Base-by-base conservation (phyloP, 2,113 vertebrate genomes). In the Hydrolagus affinis region DNA sequence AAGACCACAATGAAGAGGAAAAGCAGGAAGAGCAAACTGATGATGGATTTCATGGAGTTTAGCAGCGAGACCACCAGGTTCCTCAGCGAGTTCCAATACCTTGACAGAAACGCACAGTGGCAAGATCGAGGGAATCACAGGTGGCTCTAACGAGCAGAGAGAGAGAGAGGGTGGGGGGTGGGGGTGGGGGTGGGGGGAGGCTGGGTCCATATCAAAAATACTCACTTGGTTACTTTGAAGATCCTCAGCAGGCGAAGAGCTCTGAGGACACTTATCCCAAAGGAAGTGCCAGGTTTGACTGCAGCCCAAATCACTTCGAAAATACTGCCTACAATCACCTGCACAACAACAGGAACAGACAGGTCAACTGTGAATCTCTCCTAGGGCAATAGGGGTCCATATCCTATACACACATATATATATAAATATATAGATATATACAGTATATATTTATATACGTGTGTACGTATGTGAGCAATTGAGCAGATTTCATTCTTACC, bases 1-100 rank as follows among this genome's bases (percentile, higher is more conserved):
- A 99, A 99, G 87, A 99, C 97, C 86, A 99, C 97, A 0, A 99
- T 99, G 93, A 99, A 99, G 60, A 99, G 95, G 90, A 99, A 99
- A 0, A 99, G 97, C 77, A 99, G 92, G 91, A 99, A 99, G 12
- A 99, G 91, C 85, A 99, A 91, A 89, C 97, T 98, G 93, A 99
- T 95, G 90, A 99, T 99, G 85, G 97, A 99, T 87, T 98, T 99
- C 97, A 99, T 99, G 85, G 97, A 99, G 91, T 96, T 99, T 57
- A 99, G 94, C 90, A 98, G 89, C 32, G 97, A 99, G 0, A 99
- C 97, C 86, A 99, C 97, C 88, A 99, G 89, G 85, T 98, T 99
- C 88, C 97, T 92, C 88, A 99, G 85, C 85, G 97, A 99, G 88
- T 96, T 98, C 97, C 97, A 99, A 90, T 99, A 98, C 92, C 97